A percentile compares a stretch with the other conserved stretches of the same genome.
phyloP scores from a whole-genome alignment of 2,797 vertebrate genomes.

The Loris lydekkerianus region DNA sequence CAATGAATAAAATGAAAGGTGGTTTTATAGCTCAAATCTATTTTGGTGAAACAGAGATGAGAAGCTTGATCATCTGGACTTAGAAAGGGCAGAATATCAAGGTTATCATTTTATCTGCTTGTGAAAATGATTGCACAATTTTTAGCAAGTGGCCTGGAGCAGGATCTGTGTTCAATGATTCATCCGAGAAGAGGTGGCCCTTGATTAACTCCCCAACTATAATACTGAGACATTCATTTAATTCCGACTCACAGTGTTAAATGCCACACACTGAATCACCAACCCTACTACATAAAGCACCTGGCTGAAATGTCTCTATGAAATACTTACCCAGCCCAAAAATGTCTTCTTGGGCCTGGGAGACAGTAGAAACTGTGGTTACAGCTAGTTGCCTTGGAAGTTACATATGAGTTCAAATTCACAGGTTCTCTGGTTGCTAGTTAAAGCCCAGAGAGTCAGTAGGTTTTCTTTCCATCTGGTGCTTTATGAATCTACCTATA shows the following conservation, averaged over 20 bases:
- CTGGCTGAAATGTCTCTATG: conserved; percentile 69
- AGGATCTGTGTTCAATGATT: conserved; percentile 73
- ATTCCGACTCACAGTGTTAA: conserved; percentile 81
- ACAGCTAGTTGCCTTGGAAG: conserved; percentile 66
- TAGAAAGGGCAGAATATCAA: conserved; percentile 72
- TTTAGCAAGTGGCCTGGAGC: conserved; percentile 70
- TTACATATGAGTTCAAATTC: conserved; percentile 55
- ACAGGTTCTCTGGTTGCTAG: conserved; percentile 50
- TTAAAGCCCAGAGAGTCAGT: conserved; percentile 46
- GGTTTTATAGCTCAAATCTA: conserved; percentile 64
- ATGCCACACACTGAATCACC: conserved; percentile 79
- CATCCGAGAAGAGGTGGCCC: conserved; percentile 74
- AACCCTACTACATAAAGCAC: conserved; percentile 67
- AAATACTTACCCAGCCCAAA: conserved; percentile 70
- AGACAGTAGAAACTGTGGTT: conserved; percentile 50
- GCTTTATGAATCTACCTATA: conserved; percentile 57
- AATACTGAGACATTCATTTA: conserved; percentile 69
- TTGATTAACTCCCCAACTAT: conserved; percentile 75
- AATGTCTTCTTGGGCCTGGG: conserved; percentile 63
- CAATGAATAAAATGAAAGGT: conserved; percentile 66
- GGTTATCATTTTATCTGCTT: conserved; percentile 70
- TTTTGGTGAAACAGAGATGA: conserved; percentile 68
- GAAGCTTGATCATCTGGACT: conserved; percentile 72
- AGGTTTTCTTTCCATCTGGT: conserved; percentile 54
- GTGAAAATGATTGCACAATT: conserved; percentile 71